Percentiles rank a stretch among this genome's conserved stretches.
Conservation (phyloP, 2,797 vertebrate species). For the Odontamblyopus rebecca region DNA sequence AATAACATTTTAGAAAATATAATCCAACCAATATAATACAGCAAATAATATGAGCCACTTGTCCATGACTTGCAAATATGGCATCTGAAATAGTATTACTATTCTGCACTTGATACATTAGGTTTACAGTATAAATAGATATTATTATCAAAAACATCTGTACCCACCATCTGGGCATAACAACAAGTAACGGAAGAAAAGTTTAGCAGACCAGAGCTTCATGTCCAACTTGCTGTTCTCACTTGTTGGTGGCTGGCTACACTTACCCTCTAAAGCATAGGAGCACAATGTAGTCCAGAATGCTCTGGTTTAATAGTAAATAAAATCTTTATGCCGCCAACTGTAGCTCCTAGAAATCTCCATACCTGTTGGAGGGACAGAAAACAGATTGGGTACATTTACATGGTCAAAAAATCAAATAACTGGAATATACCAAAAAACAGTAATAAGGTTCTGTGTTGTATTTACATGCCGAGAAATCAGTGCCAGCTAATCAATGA, state of each 20-base stretch:
- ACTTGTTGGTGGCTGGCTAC: not conserved
- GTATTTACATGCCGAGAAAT: no score
- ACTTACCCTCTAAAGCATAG: not conserved
- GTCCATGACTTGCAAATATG: not conserved
- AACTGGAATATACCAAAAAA: no score
- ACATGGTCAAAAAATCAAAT: no score
- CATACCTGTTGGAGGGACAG: slow-evolving; percentile 46
- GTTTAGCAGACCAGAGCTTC: slow-evolving; percentile 8
- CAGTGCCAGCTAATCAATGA: no score
- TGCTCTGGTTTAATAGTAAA: not conserved
- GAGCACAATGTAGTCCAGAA: slow-evolving; percentile 5
- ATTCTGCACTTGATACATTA: not conserved
- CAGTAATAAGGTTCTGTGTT: no score
- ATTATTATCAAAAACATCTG: not conserved
- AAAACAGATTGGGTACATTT: not conserved
- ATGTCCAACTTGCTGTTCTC: slow-evolving; percentile 10
- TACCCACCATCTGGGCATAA: not conserved
- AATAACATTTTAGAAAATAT: slow-evolving; percentile 6
- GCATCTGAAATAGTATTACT: not conserved
- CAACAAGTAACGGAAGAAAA: not conserved
- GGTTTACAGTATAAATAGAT: not conserved
- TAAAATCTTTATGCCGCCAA: not conserved
- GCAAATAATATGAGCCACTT: not conserved
- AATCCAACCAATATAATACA: not conserved
- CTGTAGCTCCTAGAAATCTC: slow-evolving; percentile 60